Percentiles rank a stretch among this genome's conserved stretches.
Conservation (phyloP, 2,113 vertebrate genomes). For the Aepyceros melampus region DNA sequence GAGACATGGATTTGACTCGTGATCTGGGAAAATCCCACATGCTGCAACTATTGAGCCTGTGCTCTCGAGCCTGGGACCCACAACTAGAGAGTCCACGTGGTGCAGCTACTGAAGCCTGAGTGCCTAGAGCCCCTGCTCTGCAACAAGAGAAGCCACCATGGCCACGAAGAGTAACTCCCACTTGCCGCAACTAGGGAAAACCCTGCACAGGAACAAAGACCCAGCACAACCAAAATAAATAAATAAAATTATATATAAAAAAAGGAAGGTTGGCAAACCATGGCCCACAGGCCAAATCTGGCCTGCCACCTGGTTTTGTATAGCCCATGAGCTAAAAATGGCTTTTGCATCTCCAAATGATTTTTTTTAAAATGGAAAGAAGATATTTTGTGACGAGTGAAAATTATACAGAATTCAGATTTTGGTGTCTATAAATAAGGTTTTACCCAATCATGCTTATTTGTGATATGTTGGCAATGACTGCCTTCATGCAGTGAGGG, state of each 20-base stretch:
- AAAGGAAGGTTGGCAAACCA: background rate
- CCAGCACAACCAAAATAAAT: background rate
- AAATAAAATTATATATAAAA: background rate
- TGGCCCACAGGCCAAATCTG: background rate
- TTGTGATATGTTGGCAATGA: background rate
- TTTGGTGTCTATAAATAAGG: background rate
- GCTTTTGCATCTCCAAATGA: background rate
- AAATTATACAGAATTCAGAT: background rate
- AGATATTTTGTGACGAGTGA: background rate
- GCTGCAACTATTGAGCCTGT: background rate
- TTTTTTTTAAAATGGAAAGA: background rate
- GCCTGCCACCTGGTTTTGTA: background rate
- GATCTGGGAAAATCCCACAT: background rate
- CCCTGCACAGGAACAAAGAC: background rate
- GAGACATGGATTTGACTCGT: background rate
- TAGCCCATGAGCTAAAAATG: background rate
- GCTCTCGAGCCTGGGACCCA: background rate
- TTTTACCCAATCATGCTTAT: background rate
- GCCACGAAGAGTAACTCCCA: background rate
- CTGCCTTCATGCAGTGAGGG: fast-evolving
- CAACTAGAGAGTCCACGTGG: fast-evolving
- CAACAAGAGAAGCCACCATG: background rate
- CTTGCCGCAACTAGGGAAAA: background rate
- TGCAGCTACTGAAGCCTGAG: background rate
- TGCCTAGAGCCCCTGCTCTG: background rate